These are phyloP conservation scores for Notarius lentiginosus DNA, from an alignment of 2,113 vertebrate genomes.

Conservation along the genomic window DNA sequence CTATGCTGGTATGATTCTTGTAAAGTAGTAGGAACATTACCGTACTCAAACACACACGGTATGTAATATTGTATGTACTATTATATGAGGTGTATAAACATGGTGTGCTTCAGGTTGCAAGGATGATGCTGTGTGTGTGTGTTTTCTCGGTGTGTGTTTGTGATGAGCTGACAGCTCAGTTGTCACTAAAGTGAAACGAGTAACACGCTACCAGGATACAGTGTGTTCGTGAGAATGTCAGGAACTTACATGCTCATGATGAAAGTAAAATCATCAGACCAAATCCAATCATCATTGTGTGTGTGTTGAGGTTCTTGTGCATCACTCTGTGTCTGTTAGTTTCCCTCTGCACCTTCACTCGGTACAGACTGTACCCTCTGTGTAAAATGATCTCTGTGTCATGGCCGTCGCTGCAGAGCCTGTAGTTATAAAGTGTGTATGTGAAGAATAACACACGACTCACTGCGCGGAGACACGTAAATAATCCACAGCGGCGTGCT, in stretches of 20 bases:
- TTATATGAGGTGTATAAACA: not conserved
- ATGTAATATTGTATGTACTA: not conserved
- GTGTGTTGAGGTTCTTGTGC: not conserved
- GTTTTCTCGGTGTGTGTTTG: constrained; percentile 13
- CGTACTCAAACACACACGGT: not conserved
- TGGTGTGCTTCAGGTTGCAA: not conserved
- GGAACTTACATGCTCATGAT: constrained; percentile 19
- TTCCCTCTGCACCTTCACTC: not conserved
- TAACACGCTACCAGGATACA: not conserved
- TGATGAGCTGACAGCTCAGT: constrained; percentile 4
- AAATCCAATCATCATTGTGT: constrained; percentile 5
- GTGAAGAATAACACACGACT: not conserved
- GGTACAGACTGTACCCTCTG: not conserved
- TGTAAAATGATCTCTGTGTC: not conserved
- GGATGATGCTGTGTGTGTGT: not conserved
- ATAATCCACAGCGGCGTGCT: not conserved
- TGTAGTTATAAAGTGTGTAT: not conserved
- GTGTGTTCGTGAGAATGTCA: not conserved
- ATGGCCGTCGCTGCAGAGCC: not conserved
- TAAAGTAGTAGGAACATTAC: not conserved
- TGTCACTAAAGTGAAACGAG: constrained; percentile 18
- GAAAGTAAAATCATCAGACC: constrained; percentile 8
- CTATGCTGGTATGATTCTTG: not conserved
- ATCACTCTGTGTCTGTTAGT: not conserved
- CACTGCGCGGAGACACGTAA: not conserved